Base-by-base conservation (phyloP, 2,113 vertebrate genomes). In the Datnioides undecimradiatus region DNA sequence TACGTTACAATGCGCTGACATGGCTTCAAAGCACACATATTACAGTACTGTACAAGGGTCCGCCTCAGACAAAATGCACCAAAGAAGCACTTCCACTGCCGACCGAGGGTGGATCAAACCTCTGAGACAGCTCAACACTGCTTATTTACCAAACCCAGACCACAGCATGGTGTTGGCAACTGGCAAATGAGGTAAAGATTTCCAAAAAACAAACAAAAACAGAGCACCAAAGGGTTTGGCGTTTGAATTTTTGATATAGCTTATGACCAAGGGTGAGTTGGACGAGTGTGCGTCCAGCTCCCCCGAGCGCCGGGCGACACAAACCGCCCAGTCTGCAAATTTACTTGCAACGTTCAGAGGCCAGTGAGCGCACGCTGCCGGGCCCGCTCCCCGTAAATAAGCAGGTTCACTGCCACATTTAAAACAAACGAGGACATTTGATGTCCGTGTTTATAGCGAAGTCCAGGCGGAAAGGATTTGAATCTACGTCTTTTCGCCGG, bases 31-130 rank as follows among this genome's bases (percentile, higher is more conserved):
- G 92, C 91, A 92, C 88, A 93, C 78, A 91, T 84, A 90, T 87
- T 90, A 94, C 91, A 94, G 89, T 92, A 92, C 92, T 94, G 91
- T 94, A 93, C 93, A 94, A 79, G 90, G 90, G 91, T 92, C 91
- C 88, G 79, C 87, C 91, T 90, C 90, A 89, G 90, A 92, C 89
- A 82, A 80, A 25, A 92, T 89, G 91, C 90, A 92, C 85, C 83
- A 78, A 81, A n/a, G n/a, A 79, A 86, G 60, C 91, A 89, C 87
- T 86, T 77, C 79, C 75, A 87, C 88, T 73, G 75, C 83, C 64
- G 85, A 90, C 83, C 64, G 85, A 90, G 89, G 85, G 79, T 65
- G 49, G 71, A 74, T 87, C 79, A 78, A 76, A 83, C 80, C 87
- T 90, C 85, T 49, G 85, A 87, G 88, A 87, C 86, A 89, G 89